Conservation (phyloP, 2,888 invertebrate genomes). For the Lasioglossum morio region DNA sequence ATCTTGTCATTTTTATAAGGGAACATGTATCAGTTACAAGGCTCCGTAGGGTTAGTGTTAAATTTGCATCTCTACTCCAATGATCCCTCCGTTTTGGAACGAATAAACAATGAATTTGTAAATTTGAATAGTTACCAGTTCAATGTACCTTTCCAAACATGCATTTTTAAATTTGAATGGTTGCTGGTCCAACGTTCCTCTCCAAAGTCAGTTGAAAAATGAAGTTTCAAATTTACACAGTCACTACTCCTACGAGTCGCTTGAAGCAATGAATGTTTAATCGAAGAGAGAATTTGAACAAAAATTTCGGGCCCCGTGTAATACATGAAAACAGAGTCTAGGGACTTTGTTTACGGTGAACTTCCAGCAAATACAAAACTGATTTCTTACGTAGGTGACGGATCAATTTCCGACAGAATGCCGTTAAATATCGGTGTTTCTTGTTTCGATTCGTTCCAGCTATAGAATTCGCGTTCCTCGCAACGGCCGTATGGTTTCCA, state of each 20-base stretch:
- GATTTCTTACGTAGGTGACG: neutral
- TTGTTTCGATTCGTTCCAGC: slow-evolving; percentile 3
- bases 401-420: neutral
- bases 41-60: too few species aligned
- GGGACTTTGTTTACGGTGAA: neutral
- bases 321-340: neutral
- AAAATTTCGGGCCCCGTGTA: neutral
- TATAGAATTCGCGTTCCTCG: slow-evolving; percentile 52
- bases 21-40: too few species aligned
- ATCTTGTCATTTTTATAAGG: too few species aligned
- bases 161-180: too few species aligned
- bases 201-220: neutral
- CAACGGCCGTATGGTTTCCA: slow-evolving; percentile 60
- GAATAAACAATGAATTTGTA: too few species aligned
- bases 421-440: neutral
- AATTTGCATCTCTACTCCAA: too few species aligned
- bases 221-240: neutral
- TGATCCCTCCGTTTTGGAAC: too few species aligned
- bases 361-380: neutral
- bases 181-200: neutral
- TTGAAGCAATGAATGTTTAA: neutral
- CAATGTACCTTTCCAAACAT: too few species aligned
- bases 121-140: too few species aligned
- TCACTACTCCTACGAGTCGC: neutral
- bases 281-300: neutral